Conservation (phyloP, 2,888 invertebrate genomes). For the Drosophila helvetica region DNA sequence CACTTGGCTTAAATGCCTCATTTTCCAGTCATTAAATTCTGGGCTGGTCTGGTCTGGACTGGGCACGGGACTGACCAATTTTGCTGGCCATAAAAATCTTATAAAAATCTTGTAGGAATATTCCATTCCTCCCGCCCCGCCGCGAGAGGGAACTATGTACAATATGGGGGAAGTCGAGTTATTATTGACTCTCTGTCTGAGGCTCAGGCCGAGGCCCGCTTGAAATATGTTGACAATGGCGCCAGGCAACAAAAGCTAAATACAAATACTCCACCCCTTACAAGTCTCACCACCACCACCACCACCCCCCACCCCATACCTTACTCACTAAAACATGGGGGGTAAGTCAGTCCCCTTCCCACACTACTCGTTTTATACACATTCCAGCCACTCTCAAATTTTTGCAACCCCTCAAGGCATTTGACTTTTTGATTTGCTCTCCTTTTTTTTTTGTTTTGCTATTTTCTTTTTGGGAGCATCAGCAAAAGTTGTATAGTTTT, state of each 20-base stretch:
- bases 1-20: slow-evolving; percentile 77
- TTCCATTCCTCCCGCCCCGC: not conserved
- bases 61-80: slow-evolving; percentile 74
- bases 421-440: slow-evolving; percentile 72
- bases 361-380: slow-evolving; percentile 5
- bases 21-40: slow-evolving; percentile 79
- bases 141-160: slow-evolving; percentile 4
- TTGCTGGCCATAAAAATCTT: slow-evolving; percentile 63
- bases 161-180: slow-evolving; percentile 55
- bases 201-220: slow-evolving; percentile 31
- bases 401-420: slow-evolving; percentile 71
- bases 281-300: not conserved
- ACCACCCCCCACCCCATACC: slow-evolving; percentile 3
- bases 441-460: slow-evolving; percentile 21
- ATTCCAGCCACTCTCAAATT: slow-evolving; percentile 30
- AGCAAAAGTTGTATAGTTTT: slow-evolving; percentile 66
- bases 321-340: not conserved
- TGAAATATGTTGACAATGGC: slow-evolving; percentile 79
- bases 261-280: slow-evolving; percentile 6
- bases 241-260: slow-evolving; percentile 66
- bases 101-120: slow-evolving; percentile 36
- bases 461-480: slow-evolving; percentile 61
- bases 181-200: slow-evolving; percentile 68
- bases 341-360: no score
- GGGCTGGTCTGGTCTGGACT: no score